A percentile compares a stretch with the other conserved stretches of the same genome.
These are phyloP conservation scores for Ennomos quercinarius DNA, from an alignment of 2,888 invertebrate species.

Conservation along the genomic window DNA sequence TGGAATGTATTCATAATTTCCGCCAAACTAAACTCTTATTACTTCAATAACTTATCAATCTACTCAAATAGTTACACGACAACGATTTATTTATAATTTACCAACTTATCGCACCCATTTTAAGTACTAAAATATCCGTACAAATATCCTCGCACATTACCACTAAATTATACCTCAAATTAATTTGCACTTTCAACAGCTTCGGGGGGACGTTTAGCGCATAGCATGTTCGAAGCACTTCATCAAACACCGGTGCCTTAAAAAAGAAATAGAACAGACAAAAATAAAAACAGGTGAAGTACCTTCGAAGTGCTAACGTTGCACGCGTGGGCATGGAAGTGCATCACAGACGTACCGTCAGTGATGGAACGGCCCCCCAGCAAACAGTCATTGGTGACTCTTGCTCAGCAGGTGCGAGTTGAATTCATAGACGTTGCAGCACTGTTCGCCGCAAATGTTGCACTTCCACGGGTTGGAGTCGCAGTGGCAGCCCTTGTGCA, in stretches of 20 bases:
- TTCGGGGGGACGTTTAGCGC: constrained; percentile 83
- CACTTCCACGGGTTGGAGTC: constrained; percentile 98
- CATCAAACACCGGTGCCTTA: constrained; percentile 50
- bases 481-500: constrained; percentile 99
- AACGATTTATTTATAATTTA: constrained; percentile 50
- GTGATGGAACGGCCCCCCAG: constrained; percentile 79
- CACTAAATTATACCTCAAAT: constrained; percentile 69
- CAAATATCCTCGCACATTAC: constrained; percentile 75
- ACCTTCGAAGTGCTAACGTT: constrained; percentile 74
- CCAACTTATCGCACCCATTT: constrained; percentile 62
- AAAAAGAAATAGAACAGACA: constrained; percentile 39
- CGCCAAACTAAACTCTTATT: constrained; percentile 43
- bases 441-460: constrained; percentile 98
- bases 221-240: constrained; percentile 80
- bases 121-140: constrained; percentile 81
- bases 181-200: constrained; percentile 81
- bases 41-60: constrained; percentile 44
- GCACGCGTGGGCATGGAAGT: constrained; percentile 63
- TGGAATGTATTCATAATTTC: constrained; percentile 64
- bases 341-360: constrained; percentile 65
- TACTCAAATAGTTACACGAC: constrained; percentile 47
- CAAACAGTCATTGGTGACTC: constrained; percentile 92
- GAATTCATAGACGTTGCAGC: constrained; percentile 98
- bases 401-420: constrained; percentile 97
- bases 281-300: constrained; percentile 55